These are phyloP conservation scores for Actenoides lindsayi DNA, from an alignment of 2,113 vertebrate genomes.

Conservation along the genomic window DNA sequence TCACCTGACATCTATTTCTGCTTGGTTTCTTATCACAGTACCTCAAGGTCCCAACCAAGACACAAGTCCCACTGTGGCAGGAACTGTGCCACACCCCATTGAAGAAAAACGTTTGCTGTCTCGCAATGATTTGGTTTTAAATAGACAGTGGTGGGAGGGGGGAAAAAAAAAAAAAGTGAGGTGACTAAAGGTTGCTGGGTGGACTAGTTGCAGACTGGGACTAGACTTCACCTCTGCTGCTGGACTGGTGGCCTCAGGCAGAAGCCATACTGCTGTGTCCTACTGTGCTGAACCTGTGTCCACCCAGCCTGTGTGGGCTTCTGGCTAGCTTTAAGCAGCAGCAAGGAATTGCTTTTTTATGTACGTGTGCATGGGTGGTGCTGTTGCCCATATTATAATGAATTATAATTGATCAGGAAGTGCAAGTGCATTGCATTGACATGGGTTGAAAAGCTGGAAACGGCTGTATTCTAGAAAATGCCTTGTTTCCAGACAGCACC, in stretches of 20 bases:
- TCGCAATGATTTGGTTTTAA: background rate
- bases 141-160: background rate
- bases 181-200: background rate
- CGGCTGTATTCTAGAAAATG: background rate
- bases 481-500: background rate
- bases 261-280: background rate
- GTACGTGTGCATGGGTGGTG: background rate
- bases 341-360: background rate
- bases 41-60: background rate
- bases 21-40: background rate
- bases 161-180: background rate
- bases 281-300: background rate
- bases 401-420: background rate
- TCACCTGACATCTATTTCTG: background rate
- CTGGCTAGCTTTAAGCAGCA: background rate
- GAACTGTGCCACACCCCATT: background rate
- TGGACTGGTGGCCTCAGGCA: background rate
- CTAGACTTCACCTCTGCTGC: background rate
- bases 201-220: background rate
- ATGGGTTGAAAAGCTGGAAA: background rate
- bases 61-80: rapidly evolving
- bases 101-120: background rate
- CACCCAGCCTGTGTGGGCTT: background rate
- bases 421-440: background rate
- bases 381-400: background rate